phyloP scores from a whole-genome alignment of 2,113 vertebrate species.

The Willisornis vidua region DNA sequence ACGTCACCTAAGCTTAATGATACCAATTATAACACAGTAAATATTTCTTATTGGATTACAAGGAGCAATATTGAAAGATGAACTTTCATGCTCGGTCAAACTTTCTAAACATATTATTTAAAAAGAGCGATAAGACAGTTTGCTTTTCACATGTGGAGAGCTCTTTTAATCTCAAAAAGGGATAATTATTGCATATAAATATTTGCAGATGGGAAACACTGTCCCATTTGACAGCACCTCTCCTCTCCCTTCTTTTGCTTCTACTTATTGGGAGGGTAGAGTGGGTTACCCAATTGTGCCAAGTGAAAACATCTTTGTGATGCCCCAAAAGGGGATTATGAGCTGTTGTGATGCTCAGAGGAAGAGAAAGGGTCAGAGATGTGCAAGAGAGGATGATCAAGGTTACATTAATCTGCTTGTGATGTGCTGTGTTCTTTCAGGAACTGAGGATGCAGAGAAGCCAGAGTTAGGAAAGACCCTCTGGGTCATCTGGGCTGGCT shows the following conservation, averaged over 20 bases:
- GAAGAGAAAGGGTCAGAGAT: not conserved
- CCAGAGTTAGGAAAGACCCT: not conserved
- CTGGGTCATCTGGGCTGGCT: not conserved
- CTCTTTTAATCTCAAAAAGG: slow-evolving; percentile 32
- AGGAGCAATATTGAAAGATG: slow-evolving; percentile 72
- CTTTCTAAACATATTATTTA: slow-evolving; percentile 58
- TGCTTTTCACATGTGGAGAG: slow-evolving; percentile 2
- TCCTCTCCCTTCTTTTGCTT: not conserved
- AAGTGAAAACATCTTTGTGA: not conserved
- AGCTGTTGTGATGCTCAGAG: not conserved
- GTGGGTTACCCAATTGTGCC: not conserved
- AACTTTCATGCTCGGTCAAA: slow-evolving; percentile 73
- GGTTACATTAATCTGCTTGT: not conserved
- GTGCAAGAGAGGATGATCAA: not conserved
- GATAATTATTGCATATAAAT: slow-evolving; percentile 12
- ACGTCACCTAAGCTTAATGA: slow-evolving; percentile 80
- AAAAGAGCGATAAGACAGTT: slow-evolving; percentile 33
- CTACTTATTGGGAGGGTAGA: not conserved
- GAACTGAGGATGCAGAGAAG: not conserved
- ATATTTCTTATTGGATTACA: slow-evolving; percentile 74
- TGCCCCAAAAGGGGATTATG: not conserved
- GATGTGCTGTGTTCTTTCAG: not conserved
- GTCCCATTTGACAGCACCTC: slow-evolving; percentile 1
- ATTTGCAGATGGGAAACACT: not conserved
- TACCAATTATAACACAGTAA: slow-evolving; percentile 80